Conservation (phyloP, 2,113 vertebrate species). For the Oncorhynchus mykiss region DNA sequence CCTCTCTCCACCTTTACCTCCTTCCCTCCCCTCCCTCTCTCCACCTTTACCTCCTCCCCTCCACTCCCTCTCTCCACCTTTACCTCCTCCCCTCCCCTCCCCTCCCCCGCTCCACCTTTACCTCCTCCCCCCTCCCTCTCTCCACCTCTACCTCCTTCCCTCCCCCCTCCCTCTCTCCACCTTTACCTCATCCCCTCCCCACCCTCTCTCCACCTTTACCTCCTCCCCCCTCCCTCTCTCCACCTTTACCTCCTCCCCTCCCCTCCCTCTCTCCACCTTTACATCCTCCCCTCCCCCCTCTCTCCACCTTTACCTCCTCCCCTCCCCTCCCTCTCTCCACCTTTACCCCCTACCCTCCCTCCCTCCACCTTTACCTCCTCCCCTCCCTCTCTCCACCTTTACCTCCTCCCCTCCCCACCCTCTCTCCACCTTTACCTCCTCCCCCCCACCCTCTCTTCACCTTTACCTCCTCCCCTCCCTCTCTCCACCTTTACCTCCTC, state of each 20-base stretch:
- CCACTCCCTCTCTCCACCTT: no score
- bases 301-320: fast-evolving
- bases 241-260: fast-evolving
- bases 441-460: neutral
- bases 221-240: fast-evolving
- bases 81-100: fast-evolving
- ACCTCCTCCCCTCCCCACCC: fast-evolving
- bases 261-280: fast-evolving
- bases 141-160: fast-evolving
- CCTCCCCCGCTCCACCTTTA: fast-evolving
- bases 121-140: no score
- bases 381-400: fast-evolving
- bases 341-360: no score
- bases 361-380: fast-evolving
- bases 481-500: slow-evolving; percentile 48
- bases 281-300: no score
- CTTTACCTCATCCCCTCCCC: fast-evolving
- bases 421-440: fast-evolving
- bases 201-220: fast-evolving
- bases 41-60: fast-evolving
- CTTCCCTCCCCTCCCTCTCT: slow-evolving; percentile 23
- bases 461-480: slow-evolving; percentile 27
- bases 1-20: fast-evolving
- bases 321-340: fast-evolving
- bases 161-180: no score